phyloP scores from a whole-genome alignment of 2,113 vertebrate species.

The Anseranas semipalmata region DNA sequence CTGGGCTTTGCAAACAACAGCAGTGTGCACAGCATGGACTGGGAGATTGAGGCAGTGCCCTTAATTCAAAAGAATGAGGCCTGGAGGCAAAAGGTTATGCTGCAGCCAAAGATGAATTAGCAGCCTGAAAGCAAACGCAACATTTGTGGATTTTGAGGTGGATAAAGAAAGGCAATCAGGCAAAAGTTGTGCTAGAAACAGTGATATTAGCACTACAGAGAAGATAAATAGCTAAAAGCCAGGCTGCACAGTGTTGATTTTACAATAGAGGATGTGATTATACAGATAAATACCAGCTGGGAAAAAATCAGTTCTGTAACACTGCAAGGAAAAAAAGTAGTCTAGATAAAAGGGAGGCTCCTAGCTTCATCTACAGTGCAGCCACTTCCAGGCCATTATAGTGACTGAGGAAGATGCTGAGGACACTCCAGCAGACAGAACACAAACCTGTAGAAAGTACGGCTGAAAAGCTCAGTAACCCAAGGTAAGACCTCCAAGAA shows the following conservation, averaged over 20 bases:
- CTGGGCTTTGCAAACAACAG: background rate
- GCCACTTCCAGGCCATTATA: background rate
- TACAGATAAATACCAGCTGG: background rate
- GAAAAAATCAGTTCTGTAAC: background rate
- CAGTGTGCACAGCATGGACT: background rate
- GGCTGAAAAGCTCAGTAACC: background rate
- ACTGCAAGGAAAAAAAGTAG: background rate
- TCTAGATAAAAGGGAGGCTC: background rate
- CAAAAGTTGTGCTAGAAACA: background rate
- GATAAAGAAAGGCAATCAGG: background rate
- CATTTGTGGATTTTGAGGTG: background rate
- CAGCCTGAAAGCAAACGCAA: background rate
- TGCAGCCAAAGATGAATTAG: background rate
- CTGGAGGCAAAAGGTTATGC: background rate
- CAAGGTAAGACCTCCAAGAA: background rate
- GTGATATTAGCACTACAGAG: background rate
- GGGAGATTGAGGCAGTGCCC: background rate
- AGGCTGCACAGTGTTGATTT: background rate
- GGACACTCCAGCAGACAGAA: background rate
- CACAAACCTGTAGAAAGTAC: background rate
- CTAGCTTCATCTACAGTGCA: background rate
- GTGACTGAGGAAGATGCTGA: background rate
- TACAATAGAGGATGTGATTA: background rate
- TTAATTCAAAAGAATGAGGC: constrained; percentile 13
- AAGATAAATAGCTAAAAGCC: background rate